Percentiles rank a stretch among this genome's conserved stretches.
Evolutionary conservation across 2,797 vertebrate genomes (phyloP).

Genomic region (Dendrocincla tyrannina): DNA sequence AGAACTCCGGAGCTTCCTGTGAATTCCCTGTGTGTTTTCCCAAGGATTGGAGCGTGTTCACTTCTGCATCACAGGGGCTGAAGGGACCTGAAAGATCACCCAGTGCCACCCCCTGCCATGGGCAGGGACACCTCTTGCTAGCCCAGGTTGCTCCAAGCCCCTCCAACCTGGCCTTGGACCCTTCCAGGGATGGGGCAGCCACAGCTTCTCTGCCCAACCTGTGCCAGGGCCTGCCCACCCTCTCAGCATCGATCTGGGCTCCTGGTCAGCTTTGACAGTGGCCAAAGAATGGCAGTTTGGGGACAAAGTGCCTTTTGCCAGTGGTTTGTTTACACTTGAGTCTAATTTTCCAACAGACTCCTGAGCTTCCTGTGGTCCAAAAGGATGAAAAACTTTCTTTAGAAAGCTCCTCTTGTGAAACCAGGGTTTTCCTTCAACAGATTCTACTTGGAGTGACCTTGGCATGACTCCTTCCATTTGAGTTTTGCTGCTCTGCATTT

Average conservation of each 20-base stretch:
- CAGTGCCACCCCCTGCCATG: accelerated
- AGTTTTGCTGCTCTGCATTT: background rate
- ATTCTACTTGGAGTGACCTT: background rate
- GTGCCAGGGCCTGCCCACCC: background rate
- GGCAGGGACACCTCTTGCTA: background rate
- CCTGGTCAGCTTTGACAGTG: background rate
- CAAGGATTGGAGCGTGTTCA: background rate
- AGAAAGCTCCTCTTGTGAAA: background rate
- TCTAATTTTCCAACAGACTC: background rate
- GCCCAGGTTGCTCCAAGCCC: background rate
- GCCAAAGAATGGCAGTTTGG: background rate
- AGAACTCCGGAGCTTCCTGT: accelerated
- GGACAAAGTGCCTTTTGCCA: slow-evolving; percentile 10
- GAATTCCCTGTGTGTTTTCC: background rate
- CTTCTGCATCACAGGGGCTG: accelerated
- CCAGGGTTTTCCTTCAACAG: accelerated
- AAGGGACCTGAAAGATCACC: background rate
- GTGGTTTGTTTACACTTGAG: background rate
- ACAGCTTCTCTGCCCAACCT: background rate
- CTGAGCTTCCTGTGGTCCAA: background rate
- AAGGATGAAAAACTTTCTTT: background rate
- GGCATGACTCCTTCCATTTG: accelerated
- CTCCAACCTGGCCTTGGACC: background rate
- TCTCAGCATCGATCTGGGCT: background rate
- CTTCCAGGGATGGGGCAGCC: background rate